Conservation (phyloP, 2,888 invertebrate species). For the Carcina quercana region DNA sequence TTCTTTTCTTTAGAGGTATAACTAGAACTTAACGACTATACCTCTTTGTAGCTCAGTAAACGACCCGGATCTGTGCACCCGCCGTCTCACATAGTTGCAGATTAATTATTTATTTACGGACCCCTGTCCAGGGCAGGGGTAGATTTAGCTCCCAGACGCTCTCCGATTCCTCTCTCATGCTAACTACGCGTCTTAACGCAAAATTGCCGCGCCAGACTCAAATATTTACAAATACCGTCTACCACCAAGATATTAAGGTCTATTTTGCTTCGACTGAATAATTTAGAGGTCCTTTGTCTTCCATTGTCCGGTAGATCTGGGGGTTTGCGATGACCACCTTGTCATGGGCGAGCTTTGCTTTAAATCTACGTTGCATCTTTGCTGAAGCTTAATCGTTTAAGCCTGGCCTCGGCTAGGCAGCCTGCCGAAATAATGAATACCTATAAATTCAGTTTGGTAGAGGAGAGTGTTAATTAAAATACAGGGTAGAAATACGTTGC, state of each 20-base stretch:
- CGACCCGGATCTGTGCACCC: too few relatives aligned
- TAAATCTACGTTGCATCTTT: constrained; percentile 72
- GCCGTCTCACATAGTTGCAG: constrained; percentile 61
- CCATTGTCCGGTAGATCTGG: constrained; percentile 62
- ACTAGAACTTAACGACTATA: too few relatives aligned
- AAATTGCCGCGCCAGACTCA: constrained; percentile 58
- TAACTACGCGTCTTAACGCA: constrained; percentile 68
- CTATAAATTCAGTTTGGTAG: constrained; percentile 42
- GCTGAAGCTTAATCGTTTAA: constrained; percentile 62
- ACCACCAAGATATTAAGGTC: constrained; percentile 50
- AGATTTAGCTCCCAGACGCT: constrained; percentile 67
- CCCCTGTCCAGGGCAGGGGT: constrained; percentile 49
- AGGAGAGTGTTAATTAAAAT: constrained; percentile 15
- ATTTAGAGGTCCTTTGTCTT: constrained; percentile 70
- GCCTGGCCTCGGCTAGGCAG: constrained; percentile 39
- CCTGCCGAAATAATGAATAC: constrained; percentile 54
- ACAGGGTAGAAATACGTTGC: too few relatives aligned
- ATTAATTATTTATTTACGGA: constrained; percentile 70
- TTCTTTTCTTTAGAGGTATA: too few relatives aligned
- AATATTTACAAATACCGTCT: constrained; percentile 63
- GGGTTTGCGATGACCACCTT: constrained; percentile 72
- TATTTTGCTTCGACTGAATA: constrained; percentile 59
- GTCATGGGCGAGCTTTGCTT: constrained; percentile 64
- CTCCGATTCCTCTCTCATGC: constrained; percentile 64
- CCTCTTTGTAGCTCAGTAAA: too few relatives aligned